Percentiles rank a stretch among this genome's conserved stretches.
These are phyloP conservation scores for Cyanoderma ruficeps DNA, from an alignment of 2,113 vertebrate species.

Conservation along the genomic window DNA sequence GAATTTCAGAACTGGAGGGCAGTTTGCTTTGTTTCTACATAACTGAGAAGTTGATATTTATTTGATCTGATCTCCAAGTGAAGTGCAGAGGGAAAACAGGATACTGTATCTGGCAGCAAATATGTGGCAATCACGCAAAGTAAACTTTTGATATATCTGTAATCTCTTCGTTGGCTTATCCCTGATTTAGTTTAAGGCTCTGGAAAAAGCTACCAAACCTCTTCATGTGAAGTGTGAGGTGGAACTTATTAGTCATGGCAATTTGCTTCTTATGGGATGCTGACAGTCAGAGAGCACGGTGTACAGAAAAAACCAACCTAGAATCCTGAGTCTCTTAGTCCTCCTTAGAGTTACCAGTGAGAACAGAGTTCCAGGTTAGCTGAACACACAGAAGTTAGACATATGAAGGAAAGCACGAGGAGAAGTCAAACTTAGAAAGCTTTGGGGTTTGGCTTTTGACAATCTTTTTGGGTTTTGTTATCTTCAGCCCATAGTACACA, in stretches of 20 bases:
- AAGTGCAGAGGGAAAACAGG: conserved; percentile 65
- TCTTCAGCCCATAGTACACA: not conserved
- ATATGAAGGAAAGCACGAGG: not conserved
- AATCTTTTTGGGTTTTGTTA: not conserved
- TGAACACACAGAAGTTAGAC: not conserved
- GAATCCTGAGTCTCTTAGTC: not conserved
- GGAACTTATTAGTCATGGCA: conserved; percentile 48
- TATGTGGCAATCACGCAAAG: conserved; percentile 62
- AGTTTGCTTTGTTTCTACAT: conserved; percentile 57
- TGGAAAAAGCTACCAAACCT: conserved; percentile 67
- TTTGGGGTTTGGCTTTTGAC: not conserved
- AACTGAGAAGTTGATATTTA: conserved; percentile 63
- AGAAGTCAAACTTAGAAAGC: not conserved
- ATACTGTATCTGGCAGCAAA: conserved; percentile 65
- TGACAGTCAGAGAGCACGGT: not conserved
- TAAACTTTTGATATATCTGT: conserved; percentile 68
- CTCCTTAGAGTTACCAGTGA: not conserved
- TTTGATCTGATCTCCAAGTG: conserved; percentile 66
- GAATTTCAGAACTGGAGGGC: conserved; percentile 21
- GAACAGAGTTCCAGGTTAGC: not conserved
- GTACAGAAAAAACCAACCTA: not conserved
- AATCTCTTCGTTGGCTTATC: conserved; percentile 66
- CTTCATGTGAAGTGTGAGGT: conserved; percentile 43
- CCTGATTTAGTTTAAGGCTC: conserved; percentile 46
- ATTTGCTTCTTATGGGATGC: not conserved